Conservation (phyloP, 2,797 vertebrate species). For the Miichthys miiuy region DNA sequence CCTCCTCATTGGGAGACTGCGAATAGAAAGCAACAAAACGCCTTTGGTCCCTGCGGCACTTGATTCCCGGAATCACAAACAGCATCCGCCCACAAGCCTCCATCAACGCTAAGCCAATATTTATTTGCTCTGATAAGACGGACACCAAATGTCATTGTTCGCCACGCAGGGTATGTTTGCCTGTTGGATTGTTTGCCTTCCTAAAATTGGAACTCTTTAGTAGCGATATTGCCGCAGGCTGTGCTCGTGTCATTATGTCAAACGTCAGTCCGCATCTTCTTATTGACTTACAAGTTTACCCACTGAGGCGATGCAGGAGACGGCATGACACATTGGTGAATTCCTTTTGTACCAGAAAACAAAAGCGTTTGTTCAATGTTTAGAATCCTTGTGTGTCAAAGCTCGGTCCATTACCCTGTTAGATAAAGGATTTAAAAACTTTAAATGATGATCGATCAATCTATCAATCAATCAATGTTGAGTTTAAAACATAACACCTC, state of each 20-base stretch:
- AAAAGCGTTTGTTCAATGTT: neutral
- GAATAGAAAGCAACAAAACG: conserved; percentile 59
- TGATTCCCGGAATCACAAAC: conserved; percentile 70
- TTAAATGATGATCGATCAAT: neutral
- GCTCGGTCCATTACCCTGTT: neutral
- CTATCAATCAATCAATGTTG: neutral
- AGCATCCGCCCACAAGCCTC: conserved; percentile 61
- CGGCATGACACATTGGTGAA: neutral
- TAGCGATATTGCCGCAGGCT: conserved; percentile 46
- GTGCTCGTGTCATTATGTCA: conserved; percentile 50
- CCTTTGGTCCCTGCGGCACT: conserved; percentile 54
- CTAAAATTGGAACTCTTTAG: conserved; percentile 59
- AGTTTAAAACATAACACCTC: neutral
- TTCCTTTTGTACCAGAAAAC: neutral
- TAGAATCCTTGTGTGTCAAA: neutral
- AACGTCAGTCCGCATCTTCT: conserved; percentile 34
- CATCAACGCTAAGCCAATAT: conserved; percentile 70
- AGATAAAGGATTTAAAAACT: neutral
- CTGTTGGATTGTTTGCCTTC: conserved; percentile 55
- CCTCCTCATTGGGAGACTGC: conserved; percentile 54
- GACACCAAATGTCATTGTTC: conserved; percentile 67
- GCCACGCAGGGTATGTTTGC: conserved; percentile 39
- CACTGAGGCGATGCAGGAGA: neutral
- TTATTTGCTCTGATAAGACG: conserved; percentile 73
- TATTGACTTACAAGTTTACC: conserved; percentile 20